Percentiles rank a stretch among this genome's conserved stretches.
These are phyloP conservation scores for Enteromius anoplus DNA, from an alignment of 2,797 vertebrate species.

Conservation along the genomic window DNA sequence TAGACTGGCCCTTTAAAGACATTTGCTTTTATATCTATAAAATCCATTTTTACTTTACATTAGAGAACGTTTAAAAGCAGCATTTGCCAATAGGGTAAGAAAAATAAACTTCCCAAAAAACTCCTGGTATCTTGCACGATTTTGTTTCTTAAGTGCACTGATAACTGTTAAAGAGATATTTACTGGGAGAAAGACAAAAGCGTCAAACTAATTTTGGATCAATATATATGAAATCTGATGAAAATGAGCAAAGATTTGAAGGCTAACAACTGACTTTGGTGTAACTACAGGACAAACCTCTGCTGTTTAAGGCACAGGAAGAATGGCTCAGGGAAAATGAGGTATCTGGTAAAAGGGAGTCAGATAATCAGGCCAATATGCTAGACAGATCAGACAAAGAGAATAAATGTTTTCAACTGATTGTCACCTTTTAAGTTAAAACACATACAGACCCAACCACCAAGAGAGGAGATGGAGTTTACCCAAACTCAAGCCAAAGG, in stretches of 20 bases:
- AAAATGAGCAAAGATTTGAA: neutral
- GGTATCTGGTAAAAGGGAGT: neutral
- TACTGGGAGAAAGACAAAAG: neutral
- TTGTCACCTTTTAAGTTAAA: neutral
- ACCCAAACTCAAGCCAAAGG: neutral
- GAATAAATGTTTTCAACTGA: neutral
- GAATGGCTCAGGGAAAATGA: constrained; percentile 15
- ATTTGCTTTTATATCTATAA: neutral
- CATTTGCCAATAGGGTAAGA: neutral
- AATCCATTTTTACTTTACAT: neutral
- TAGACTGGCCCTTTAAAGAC: neutral
- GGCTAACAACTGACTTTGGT: constrained; percentile 18
- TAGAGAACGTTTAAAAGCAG: neutral
- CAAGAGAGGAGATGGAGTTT: neutral
- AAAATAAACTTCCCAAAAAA: neutral
- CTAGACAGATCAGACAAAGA: neutral
- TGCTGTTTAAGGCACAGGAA: constrained; percentile 50
- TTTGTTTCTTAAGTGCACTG: neutral
- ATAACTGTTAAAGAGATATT: neutral
- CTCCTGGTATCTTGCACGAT: neutral
- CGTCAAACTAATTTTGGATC: neutral
- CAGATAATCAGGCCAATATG: neutral
- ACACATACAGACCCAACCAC: neutral
- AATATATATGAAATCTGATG: neutral
- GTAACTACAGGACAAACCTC: constrained; percentile 16